Evolutionary conservation across 2,888 invertebrate genomes (phyloP).

Genomic region (Ornithoptera alexandrae): DNA sequence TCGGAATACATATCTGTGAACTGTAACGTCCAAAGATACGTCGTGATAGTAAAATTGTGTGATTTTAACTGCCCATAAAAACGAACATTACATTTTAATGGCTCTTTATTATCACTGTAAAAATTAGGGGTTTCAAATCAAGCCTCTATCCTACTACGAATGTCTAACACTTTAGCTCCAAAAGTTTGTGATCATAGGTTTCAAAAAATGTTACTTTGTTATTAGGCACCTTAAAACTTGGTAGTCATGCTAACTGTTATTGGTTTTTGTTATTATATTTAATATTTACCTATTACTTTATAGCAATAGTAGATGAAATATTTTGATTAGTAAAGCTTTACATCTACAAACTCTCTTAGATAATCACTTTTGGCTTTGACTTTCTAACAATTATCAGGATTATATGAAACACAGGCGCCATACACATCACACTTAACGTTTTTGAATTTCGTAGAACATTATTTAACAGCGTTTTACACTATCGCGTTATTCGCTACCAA

Average conservation of each 20-base stretch:
- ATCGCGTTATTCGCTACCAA: constrained; percentile 55
- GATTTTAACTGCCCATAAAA: constrained; percentile 32
- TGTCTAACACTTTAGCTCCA: too few relatives aligned
- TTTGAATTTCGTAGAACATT: constrained; percentile 10
- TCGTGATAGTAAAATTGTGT: constrained; percentile 42
- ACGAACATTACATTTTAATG: constrained; percentile 25
- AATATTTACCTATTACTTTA: constrained; percentile 16
- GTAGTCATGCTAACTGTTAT: constrained; percentile 13
- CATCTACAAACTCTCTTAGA: constrained; percentile 10
- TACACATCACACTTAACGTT: constrained; percentile 8
- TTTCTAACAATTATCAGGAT: background rate
- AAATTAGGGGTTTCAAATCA: too few relatives aligned
- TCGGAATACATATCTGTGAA: constrained; percentile 60
- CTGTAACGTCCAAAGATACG: constrained; percentile 54
- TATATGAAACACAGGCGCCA: background rate
- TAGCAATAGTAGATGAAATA: background rate
- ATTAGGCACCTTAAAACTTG: background rate
- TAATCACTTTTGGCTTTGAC: constrained; percentile 4
- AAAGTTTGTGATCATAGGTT: too few relatives aligned
- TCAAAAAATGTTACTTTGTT: too few relatives aligned
- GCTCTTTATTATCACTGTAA: background rate
- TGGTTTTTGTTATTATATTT: background rate
- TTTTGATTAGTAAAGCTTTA: background rate
- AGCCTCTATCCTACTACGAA: too few relatives aligned
- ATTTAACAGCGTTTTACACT: constrained; percentile 39